Base-by-base conservation (phyloP, 2,888 invertebrate genomes). In the Agrilus biguttatus region DNA sequence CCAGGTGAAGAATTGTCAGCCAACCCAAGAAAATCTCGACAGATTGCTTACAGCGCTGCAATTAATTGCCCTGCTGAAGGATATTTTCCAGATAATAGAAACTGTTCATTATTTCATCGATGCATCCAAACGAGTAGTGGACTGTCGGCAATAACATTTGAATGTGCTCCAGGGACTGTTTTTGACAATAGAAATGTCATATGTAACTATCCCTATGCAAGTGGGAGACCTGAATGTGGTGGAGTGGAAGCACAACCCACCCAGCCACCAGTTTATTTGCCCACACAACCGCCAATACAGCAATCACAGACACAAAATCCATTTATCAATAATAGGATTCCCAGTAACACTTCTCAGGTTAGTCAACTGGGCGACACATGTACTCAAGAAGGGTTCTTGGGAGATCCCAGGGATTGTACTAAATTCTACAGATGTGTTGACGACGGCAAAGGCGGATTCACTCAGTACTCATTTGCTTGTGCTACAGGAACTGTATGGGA, bases 341-440 rank as follows among this genome's bases (percentile, higher is more conserved):
- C 36, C 36, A 36, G 36, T 8, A 14, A 36, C 3, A 8, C 13
- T 17, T 14, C 14, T 36, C 36, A 14, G 8, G 10, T 36, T 36
- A 17, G 36, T 36, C 36, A 36, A 14, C 21, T 37, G 37, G 37
- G 14, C 8, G 32, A 42, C 8, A 13, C 8, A 36, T 46, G 46
- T 19, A n/a, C 34, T 5, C n/a, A 5, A 2, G 47, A 47, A 21
- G 47, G 47, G 1, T 87, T 83, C 60, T 73, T 78, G 55, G 75
- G 77, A 12, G 77, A 86, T 61, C 68, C 72, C 34, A 66, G 66
- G 37, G 73, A 85, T 55, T 87, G 86, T 56, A 76, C 71, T 46
- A 82, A 78, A 59, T 87, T 86, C 66, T 83, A 83, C 58, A 73
- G 85, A 50, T 87, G 87, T 62, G 83, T 84, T 17, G 68, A 71